Evolutionary conservation across 2,113 vertebrate genomes (phyloP).

Genomic region (Poeciliopsis retropinna): DNA sequence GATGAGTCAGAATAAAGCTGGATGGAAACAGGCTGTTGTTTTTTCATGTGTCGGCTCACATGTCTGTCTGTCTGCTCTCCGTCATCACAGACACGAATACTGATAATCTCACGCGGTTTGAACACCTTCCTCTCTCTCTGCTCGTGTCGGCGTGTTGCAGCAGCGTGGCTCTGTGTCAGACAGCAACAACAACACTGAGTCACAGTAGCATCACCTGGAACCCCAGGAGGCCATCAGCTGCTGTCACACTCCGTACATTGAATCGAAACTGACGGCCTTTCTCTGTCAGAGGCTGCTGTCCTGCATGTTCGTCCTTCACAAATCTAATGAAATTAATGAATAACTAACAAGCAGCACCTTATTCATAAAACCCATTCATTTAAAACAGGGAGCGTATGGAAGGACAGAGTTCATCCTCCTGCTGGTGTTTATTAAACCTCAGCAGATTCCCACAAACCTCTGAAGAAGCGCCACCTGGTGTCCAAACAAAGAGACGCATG

Average conservation of each 20-base stretch:
- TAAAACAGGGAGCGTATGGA: too few relatives aligned
- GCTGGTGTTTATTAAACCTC: too few relatives aligned
- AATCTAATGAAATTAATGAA: not conserved
- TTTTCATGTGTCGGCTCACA: not conserved
- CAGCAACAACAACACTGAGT: not conserved
- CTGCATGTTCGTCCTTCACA: not conserved
- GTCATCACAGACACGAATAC: not conserved
- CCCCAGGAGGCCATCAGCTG: not conserved
- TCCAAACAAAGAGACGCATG: too few relatives aligned
- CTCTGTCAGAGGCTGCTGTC: not conserved
- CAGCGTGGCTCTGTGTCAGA: slow-evolving; percentile 2
- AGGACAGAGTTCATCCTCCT: too few relatives aligned
- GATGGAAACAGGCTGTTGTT: not conserved
- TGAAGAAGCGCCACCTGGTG: too few relatives aligned
- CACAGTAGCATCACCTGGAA: not conserved
- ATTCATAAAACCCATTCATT: too few relatives aligned
- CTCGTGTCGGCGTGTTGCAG: not conserved
- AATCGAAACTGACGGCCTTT: not conserved
- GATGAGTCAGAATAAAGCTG: slow-evolving; percentile 6
- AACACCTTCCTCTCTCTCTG: not conserved
- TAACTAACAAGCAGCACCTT: not conserved
- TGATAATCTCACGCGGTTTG: slow-evolving; percentile 27
- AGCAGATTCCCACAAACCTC: too few relatives aligned
- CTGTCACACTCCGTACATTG: not conserved
- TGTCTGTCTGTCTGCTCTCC: not conserved